Evolutionary conservation across 1,140 invertebrate genomes (phyloP).

Genomic region (Formica selysi): DNA sequence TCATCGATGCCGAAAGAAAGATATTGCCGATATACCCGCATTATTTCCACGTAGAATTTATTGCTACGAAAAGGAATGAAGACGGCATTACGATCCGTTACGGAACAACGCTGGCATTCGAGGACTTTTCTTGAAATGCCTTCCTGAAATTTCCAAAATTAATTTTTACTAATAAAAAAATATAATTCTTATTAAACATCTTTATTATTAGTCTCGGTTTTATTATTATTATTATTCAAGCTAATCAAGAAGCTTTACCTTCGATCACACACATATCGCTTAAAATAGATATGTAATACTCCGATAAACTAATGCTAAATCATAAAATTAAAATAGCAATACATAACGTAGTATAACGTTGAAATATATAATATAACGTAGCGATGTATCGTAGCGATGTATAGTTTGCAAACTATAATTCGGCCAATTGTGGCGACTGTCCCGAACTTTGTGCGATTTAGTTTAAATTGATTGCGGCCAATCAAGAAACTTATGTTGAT

Average conservation of each 20-base stretch:
- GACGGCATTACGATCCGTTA: constrained; percentile 31
- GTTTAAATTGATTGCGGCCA: constrained; percentile 36
- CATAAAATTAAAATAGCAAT: constrained; percentile 2
- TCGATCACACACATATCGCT: neutral
- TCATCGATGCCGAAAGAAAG: constrained; percentile 26
- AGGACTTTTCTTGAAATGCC: constrained; percentile 29
- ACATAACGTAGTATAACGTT: neutral
- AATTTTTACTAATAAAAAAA: constrained; percentile 25
- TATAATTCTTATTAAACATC: neutral
- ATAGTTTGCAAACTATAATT: constrained; percentile 28
- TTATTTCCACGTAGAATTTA: constrained; percentile 71
- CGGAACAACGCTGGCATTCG: constrained; percentile 25
- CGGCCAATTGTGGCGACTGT: constrained; percentile 35
- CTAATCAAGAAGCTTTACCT: neutral
- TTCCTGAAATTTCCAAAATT: constrained; percentile 43
- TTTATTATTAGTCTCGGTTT: too few species aligned
- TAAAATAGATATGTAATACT: neutral
- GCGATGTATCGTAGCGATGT: neutral
- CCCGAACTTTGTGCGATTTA: constrained; percentile 21
- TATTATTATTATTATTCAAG: constrained; percentile 1
- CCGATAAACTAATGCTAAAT: neutral
- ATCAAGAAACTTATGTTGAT: constrained; percentile 33
- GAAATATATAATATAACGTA: neutral
- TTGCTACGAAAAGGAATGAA: constrained; percentile 68
- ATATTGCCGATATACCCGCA: constrained; percentile 49